Evolutionary conservation across 2,797 vertebrate species (phyloP), one percentile per base, ranked within the genome.

Genomic region (Danio jaintianensis): DNA sequence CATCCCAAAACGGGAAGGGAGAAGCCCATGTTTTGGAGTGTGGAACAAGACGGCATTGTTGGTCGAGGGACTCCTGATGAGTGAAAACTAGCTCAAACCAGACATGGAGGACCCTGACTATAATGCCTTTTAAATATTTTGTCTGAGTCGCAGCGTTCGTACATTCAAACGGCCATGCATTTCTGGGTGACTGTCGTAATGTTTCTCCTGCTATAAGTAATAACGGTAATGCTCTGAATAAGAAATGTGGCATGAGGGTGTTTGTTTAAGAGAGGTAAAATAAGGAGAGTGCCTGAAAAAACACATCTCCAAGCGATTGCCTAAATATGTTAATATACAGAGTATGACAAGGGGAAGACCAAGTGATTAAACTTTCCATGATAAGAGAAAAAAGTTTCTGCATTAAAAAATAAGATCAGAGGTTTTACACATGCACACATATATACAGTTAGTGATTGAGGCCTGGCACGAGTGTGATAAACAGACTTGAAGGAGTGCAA

Each of bases 211-310:
- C 62, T 56, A 11, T 58, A 64, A 66, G 53, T 75, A 88, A 82
- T 68, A 83, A 78, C 68, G 73, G 56, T 86, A 89, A 83, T 22
- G 47, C 38, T 61, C 85, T 87, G 84, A 90, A 90, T 87, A 89
- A 82, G 77, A 87, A 86, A 89, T 83, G 85, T 55, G 52, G 78
- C 77, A 83, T 75, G 71, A 88, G 77, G 85, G 80, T 79, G 78
- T 89, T 83, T 86, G 70, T 75, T 62, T 84, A 74, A 82, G 63
- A 59, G 58, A 67, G 52, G 75, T 78, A 71, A 83, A 80, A 85
- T 83, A 61, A 78, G 9, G 3, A 22, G 22, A 67, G 66, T 64
- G 15, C 75, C 69, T 79, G 79, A 79, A 82, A 84, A 85, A 88
- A 74, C 77, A 81, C 42, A 82, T 79, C 59, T 64, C 81, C 83